These are phyloP conservation scores for Coecobrya sp. DNA, from an alignment of 2,888 invertebrate genomes.

Conservation along the genomic window DNA sequence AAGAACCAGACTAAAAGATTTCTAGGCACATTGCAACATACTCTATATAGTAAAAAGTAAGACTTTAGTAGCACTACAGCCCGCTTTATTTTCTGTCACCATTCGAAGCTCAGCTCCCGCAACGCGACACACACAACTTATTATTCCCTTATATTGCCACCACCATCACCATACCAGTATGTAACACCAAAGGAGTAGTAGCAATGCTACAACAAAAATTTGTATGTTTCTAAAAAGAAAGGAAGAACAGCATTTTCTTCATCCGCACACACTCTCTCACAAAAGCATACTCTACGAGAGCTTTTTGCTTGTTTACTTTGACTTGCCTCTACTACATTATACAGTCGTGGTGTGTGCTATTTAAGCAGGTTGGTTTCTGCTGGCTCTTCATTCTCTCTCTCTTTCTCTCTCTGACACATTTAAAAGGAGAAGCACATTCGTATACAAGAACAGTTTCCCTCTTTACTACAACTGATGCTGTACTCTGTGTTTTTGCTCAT, in stretches of 20 bases:
- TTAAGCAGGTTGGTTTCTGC: slow-evolving; percentile 54
- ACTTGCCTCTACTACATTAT: not conserved
- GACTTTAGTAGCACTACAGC: slow-evolving; percentile 46
- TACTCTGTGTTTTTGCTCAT: slow-evolving; percentile 56
- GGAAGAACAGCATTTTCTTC: slow-evolving; percentile 28
- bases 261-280: not conserved
- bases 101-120: slow-evolving; percentile 40
- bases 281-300: slow-evolving; percentile 28
- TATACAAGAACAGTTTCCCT: slow-evolving; percentile 72
- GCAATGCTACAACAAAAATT: slow-evolving; percentile 28
- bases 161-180: slow-evolving; percentile 7
- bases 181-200: not conserved
- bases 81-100: slow-evolving; percentile 78
- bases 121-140: slow-evolving; percentile 40
- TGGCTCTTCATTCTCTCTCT: slow-evolving; percentile 33
- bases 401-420: slow-evolving; percentile 73
- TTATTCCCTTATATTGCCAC: slow-evolving; percentile 25
- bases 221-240: slow-evolving; percentile 38
- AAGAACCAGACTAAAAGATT: slow-evolving; percentile 18
- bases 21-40: slow-evolving; percentile 45
- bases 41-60: slow-evolving; percentile 44
- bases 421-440: slow-evolving; percentile 78
- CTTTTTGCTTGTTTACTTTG: slow-evolving; percentile 54
- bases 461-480: slow-evolving; percentile 70
- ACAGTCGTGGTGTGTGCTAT: slow-evolving; percentile 5